phyloP scores from a whole-genome alignment of 2,113 vertebrate genomes.

The Otus sunia region DNA sequence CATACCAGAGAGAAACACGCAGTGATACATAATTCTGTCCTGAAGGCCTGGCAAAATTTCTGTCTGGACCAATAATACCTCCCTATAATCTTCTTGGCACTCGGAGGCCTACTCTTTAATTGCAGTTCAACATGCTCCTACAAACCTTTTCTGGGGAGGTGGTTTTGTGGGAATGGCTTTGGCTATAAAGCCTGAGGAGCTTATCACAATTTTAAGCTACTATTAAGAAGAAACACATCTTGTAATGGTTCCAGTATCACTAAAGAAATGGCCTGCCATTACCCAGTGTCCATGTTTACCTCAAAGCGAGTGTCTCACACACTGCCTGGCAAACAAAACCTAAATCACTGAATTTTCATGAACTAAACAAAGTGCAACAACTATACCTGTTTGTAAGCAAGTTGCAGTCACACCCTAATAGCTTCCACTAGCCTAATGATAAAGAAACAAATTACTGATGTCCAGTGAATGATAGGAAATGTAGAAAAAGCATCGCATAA shows the following conservation, averaged over 20 bases:
- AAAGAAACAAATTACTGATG: background rate
- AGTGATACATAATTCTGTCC: conserved; percentile 25
- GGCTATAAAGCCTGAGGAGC: conserved; percentile 16
- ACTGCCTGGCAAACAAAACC: background rate
- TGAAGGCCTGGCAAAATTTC: conserved; percentile 48
- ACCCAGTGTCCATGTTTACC: background rate
- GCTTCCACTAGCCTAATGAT: background rate
- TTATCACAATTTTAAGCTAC: conserved; percentile 7
- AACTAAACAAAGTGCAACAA: background rate
- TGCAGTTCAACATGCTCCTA: background rate
- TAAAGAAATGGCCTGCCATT: background rate
- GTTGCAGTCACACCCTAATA: background rate
- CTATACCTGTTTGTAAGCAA: background rate
- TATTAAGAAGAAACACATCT: background rate
- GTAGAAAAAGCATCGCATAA: background rate
- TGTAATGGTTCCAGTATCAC: background rate
- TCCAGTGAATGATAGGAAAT: background rate
- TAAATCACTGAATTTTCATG: background rate
- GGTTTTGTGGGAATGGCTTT: conserved; percentile 12
- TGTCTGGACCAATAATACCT: conserved; percentile 41
- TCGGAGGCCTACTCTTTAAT: background rate
- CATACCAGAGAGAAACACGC: background rate
- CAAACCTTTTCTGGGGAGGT: background rate
- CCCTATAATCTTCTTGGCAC: conserved; percentile 34
- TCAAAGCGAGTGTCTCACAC: background rate